These are phyloP conservation scores for Rotaria macrura DNA, from an alignment of 2,888 invertebrate genomes.

Conservation along the genomic window DNA sequence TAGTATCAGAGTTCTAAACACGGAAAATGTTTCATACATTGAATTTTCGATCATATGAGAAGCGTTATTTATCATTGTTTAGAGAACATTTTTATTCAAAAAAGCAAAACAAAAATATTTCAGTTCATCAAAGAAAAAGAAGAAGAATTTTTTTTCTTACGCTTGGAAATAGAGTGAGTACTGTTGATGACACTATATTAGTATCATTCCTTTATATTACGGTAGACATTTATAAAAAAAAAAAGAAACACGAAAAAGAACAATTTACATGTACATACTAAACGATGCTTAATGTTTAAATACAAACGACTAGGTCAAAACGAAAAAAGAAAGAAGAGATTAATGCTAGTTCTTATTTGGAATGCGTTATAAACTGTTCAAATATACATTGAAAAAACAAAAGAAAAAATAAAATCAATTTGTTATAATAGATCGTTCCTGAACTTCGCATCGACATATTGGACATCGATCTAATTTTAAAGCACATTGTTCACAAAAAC, in stretches of 20 bases:
- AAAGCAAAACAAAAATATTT: background rate
- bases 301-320: background rate
- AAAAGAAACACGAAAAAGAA: background rate
- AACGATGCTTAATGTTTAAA: background rate
- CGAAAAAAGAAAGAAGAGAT: background rate
- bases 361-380: background rate
- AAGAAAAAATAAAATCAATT: background rate
- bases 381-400: background rate
- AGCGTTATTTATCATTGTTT: too few species aligned
- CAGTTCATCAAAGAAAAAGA: background rate
- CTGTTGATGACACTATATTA: background rate
- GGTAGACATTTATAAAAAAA: background rate
- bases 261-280: background rate
- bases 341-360: background rate
- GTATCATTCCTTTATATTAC: background rate
- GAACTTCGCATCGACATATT: constrained; percentile 66
- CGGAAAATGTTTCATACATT: too few species aligned
- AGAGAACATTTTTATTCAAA: background rate
- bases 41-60: too few species aligned
- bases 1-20: too few species aligned
- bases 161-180: background rate
- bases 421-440: background rate
- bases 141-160: background rate
- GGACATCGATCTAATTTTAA: constrained; percentile 71
- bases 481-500: constrained; percentile 61